Percentiles rank a stretch among this genome's conserved stretches.
These are phyloP conservation scores for Urocyon cinereoargenteus DNA, from an alignment of 2,797 vertebrate species.

Conservation along the genomic window DNA sequence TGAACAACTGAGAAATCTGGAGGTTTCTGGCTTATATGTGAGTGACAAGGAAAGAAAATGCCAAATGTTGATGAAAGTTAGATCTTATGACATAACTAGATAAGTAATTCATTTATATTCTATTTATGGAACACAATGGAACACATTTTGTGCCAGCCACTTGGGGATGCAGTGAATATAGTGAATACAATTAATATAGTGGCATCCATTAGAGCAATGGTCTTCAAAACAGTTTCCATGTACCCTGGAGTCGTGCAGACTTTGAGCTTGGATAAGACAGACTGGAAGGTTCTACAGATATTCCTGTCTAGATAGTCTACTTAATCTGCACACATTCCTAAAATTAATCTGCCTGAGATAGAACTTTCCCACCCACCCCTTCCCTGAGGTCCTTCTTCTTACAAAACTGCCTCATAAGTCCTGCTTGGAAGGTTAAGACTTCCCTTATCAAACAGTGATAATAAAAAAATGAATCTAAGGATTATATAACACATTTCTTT, in stretches of 20 bases:
- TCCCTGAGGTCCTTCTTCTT: neutral
- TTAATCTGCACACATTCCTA: neutral
- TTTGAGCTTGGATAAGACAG: neutral
- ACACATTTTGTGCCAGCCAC: neutral
- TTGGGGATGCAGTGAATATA: neutral
- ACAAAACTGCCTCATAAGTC: neutral
- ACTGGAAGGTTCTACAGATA: neutral
- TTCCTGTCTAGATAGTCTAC: neutral
- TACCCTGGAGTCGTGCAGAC: neutral
- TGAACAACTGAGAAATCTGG: neutral
- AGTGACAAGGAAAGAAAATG: constrained; percentile 19
- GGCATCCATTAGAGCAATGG: neutral
- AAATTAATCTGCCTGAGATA: neutral
- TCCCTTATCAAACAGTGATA: neutral
- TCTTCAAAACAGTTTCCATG: neutral
- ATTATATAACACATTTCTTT: neutral
- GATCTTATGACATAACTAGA: neutral
- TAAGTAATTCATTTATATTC: neutral
- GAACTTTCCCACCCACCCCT: neutral
- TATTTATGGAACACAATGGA: neutral
- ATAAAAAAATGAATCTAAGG: neutral
- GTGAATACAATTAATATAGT: neutral
- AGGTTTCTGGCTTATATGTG: neutral
- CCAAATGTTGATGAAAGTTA: neutral
- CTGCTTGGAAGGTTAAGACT: neutral